Conservation (phyloP, 1,140 invertebrate species). For the Helicoverpa armigera region DNA sequence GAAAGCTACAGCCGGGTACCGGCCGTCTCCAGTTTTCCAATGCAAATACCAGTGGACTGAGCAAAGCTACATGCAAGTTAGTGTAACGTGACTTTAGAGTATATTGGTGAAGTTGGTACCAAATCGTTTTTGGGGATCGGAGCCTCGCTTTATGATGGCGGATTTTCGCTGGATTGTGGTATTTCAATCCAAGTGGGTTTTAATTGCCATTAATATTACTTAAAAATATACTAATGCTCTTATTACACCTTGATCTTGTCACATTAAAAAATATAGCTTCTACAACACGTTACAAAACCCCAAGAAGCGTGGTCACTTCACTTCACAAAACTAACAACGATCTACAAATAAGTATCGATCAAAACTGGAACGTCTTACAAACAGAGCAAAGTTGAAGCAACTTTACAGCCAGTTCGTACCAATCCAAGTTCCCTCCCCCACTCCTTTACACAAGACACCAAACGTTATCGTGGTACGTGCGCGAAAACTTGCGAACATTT, state of each 20-base stretch:
- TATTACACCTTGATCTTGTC: too few relatives aligned
- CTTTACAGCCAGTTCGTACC: slow-evolving; percentile 25
- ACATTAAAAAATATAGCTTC: too few relatives aligned
- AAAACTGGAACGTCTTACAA: slow-evolving; percentile 4
- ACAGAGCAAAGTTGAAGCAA: slow-evolving; percentile 10
- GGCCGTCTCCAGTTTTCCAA: slow-evolving; percentile 35
- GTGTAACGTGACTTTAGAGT: background rate
- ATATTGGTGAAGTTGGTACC: background rate
- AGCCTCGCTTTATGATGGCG: too few relatives aligned
- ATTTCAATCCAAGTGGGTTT: too few relatives aligned
- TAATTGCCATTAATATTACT: too few relatives aligned
- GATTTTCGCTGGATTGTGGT: too few relatives aligned
- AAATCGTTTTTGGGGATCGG: background rate
- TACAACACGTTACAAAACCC: background rate
- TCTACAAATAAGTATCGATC: slow-evolving; percentile 11
- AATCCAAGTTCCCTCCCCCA: background rate
- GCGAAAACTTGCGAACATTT: slow-evolving; percentile 22
- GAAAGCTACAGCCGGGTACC: slow-evolving; percentile 1
- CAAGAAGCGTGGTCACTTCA: background rate
- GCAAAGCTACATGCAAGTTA: slow-evolving; percentile 4
- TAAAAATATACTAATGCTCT: too few relatives aligned
- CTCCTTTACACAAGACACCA: background rate
- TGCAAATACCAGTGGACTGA: slow-evolving; percentile 32
- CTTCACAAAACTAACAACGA: background rate
- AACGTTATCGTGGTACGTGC: slow-evolving; percentile 25